A percentile compares a stretch with the other conserved stretches of the same genome.
Conservation (phyloP, 2,888 invertebrate genomes). For the Gastrophysa polygoni region DNA sequence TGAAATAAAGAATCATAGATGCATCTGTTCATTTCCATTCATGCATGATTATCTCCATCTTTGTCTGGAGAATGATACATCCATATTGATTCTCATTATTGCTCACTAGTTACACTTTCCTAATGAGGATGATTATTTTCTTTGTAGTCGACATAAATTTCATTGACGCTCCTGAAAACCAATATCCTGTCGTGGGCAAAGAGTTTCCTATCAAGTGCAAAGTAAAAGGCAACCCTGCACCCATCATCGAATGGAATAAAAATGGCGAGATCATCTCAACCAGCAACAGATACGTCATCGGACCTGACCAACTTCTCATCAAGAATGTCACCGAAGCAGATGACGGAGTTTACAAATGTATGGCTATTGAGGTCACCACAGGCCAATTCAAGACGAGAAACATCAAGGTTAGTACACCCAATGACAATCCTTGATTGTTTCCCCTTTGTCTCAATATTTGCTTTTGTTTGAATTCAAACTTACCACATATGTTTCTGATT, state of each 20-base stretch:
- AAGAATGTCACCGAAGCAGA: constrained; percentile 80
- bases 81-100: too few relatives aligned
- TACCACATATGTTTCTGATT: too few relatives aligned
- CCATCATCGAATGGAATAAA: constrained; percentile 85
- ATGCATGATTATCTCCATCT: too few relatives aligned
- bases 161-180: constrained; percentile 83
- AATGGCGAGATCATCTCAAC: constrained; percentile 71
- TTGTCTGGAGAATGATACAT: too few relatives aligned
- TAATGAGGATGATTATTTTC: not conserved
- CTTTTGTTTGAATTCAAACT: too few relatives aligned
- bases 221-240: constrained; percentile 83
- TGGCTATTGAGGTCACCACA: constrained; percentile 82
- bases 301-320: constrained; percentile 78
- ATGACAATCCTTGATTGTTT: too few relatives aligned
- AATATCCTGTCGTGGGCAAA: constrained; percentile 77
- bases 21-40: too few relatives aligned
- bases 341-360: constrained; percentile 85
- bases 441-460: too few relatives aligned
- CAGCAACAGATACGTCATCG: constrained; percentile 74
- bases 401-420: constrained; percentile 72
- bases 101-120: too few relatives aligned
- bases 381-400: constrained; percentile 78
- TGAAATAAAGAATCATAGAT: too few relatives aligned
- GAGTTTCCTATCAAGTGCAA: constrained; percentile 82
- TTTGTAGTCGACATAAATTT: constrained; percentile 79